Conservation (phyloP, 1,140 invertebrate species). For the Sesamia nonagrioides region DNA sequence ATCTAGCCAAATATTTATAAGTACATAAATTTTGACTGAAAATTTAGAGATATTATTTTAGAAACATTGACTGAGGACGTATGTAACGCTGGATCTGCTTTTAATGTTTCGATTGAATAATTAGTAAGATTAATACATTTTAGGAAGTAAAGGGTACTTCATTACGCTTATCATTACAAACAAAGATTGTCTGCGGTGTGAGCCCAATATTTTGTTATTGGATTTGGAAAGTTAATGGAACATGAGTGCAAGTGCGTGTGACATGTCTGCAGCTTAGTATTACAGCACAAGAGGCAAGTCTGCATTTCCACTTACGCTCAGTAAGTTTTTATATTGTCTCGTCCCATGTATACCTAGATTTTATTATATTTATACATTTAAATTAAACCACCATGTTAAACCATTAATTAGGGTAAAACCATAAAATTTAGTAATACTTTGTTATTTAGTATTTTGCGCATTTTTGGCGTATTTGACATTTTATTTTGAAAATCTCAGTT, state of each 20-base stretch:
- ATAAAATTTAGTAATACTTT: not conserved
- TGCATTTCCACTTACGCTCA: conserved; percentile 22
- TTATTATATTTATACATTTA: not conserved
- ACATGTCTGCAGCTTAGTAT: not conserved
- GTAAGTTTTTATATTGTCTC: not conserved
- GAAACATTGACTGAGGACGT: not conserved
- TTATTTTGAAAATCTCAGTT: conserved; percentile 34
- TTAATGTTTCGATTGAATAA: not conserved
- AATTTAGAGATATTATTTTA: not conserved
- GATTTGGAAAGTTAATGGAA: too few species aligned
- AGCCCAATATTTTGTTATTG: not conserved
- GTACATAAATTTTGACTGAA: conserved; percentile 4
- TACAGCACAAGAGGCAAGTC: not conserved
- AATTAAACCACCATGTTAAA: not conserved
- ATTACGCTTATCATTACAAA: conserved; percentile 8
- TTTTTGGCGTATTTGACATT: not conserved
- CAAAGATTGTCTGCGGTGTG: not conserved
- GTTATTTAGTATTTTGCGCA: not conserved
- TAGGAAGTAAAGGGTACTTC: not conserved
- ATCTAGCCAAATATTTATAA: conserved; percentile 16
- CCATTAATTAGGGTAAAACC: not conserved
- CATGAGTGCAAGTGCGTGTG: conserved; percentile 1
- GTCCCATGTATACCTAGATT: conserved; percentile 18
- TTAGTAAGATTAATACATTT: not conserved
- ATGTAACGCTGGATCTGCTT: conserved; percentile 10